Evolutionary conservation across 1,140 invertebrate species (phyloP), one percentile per base, ranked within the genome.

Genomic region (Drosophila hydei): DNA sequence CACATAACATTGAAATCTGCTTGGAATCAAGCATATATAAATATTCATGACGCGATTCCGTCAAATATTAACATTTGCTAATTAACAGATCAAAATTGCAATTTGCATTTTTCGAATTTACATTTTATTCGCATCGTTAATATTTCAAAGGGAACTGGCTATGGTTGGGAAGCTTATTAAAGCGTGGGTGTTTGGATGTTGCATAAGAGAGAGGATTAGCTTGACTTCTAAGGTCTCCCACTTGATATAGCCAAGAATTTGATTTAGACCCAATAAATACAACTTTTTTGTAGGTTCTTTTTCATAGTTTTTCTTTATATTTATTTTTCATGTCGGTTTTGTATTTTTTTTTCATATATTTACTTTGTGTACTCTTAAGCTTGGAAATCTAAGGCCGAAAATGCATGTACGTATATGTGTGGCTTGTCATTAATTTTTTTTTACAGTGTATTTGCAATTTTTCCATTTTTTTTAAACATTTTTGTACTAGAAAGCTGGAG

Each of bases 401-500:
- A 83, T 88, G 64, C 71, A 83, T 81, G 72, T 88, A 88, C 78
- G 84, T 88, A 88, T 88, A 79, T 81, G 43, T 43, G 51, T 75
- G 65, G 63, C 59, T 77, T 77, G 61, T 70, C 33, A 72, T 58
- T 54, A 23, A 30, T 40, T 48, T 71, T 69, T 77, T 75, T 81
- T 85, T 79, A 78, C 75, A 78, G 59, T 79, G 71, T 77, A 55
- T 61, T 61, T 40, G 36, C 54, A 54, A 36, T 60, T 77, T 61
- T 70, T 59, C n/a, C 18, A 43, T 38, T 64, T 60, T 64, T 59
- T 67, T 55, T 56, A 7, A 2, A n/a, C n/a, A n/a, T 48, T 71
- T 87, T 88, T 88, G 83, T 88, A 88, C 83, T 88, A 79, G 79
- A 79, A 83, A 88, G 83, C 83, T 76, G 77, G 54, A 60, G 61